Evolutionary conservation across 2,888 invertebrate species (phyloP).

Genomic region (Drosophila affinis): DNA sequence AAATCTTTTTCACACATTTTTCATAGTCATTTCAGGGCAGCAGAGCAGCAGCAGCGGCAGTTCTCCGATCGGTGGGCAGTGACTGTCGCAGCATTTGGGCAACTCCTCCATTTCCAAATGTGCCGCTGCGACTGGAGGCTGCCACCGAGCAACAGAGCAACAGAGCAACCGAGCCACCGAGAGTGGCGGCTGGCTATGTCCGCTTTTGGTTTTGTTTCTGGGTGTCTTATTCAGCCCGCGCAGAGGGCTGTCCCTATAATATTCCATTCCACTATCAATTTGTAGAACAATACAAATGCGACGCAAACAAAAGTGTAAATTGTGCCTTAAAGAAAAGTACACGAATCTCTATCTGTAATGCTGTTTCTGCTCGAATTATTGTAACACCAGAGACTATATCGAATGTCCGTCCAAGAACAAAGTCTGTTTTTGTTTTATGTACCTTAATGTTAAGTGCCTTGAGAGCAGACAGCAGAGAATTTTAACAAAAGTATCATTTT

Average conservation of each 20-base stretch:
- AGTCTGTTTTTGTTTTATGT: conserved; percentile 50
- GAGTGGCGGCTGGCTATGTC: conserved; percentile 46
- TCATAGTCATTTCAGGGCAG: conserved; percentile 78
- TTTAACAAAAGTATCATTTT: conserved; percentile 27
- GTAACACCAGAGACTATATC: conserved; percentile 49
- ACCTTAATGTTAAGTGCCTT: conserved; percentile 61
- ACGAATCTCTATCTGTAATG: conserved; percentile 6
- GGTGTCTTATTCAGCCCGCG: conserved; percentile 10
- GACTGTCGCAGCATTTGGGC: conserved; percentile 70
- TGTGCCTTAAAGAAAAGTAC: conserved; percentile 59
- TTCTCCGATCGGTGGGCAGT: conserved; percentile 64
- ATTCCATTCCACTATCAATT: conserved; percentile 41
- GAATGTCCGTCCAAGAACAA: conserved; percentile 62
- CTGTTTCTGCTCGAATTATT: conserved; percentile 44
- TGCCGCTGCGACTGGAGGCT: background rate
- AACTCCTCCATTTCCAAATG: conserved; percentile 72
- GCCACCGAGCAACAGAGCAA: conserved; percentile 7
- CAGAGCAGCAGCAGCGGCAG: conserved; percentile 54
- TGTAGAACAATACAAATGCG: conserved; percentile 62
- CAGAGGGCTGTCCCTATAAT: conserved; percentile 6
- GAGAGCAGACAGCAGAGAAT: conserved; percentile 25
- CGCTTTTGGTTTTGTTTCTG: conserved; percentile 30
- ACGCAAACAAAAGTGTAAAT: conserved; percentile 35
- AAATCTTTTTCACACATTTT: conserved; percentile 83
- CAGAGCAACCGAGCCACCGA: background rate